Conservation (phyloP, 2,888 invertebrate species). For the Autographa pulchrina region DNA sequence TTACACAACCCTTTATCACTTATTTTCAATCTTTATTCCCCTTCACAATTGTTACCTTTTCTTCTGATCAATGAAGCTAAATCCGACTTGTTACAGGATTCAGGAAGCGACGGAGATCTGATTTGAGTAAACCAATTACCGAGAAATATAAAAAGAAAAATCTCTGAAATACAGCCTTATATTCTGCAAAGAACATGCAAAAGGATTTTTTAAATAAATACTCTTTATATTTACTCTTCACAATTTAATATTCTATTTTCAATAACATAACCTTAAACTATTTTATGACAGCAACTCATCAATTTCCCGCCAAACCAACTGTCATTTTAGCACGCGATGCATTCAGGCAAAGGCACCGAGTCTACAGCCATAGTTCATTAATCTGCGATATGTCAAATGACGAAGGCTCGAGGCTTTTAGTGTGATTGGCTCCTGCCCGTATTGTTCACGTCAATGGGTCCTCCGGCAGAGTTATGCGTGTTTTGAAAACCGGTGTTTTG, state of each 20-base stretch:
- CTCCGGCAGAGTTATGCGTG: constrained; percentile 6
- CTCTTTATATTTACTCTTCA: too few species aligned
- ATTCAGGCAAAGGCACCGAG: constrained; percentile 1
- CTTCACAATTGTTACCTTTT: background rate
- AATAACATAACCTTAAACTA: background rate
- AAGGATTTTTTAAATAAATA: too few species aligned
- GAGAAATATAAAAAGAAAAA: background rate
- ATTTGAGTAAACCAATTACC: constrained; percentile 1
- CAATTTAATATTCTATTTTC: background rate
- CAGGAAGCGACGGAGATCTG: background rate
- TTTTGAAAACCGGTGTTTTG: constrained; percentile 16
- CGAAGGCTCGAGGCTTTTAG: constrained; percentile 51
- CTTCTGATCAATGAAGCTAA: background rate
- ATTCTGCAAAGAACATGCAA: too few species aligned
- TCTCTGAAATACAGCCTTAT: too few species aligned
- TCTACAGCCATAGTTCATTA: constrained; percentile 15
- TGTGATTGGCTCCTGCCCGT: constrained; percentile 47
- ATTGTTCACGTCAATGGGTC: constrained; percentile 42
- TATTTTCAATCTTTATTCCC: background rate
- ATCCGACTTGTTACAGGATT: background rate
- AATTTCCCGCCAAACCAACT: constrained; percentile 1
- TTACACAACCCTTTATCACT: background rate
- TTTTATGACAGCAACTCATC: background rate
- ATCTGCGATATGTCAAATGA: constrained; percentile 27
- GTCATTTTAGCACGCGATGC: background rate